Evolutionary conservation across 1,140 invertebrate species (phyloP), one percentile per base, ranked within the genome.

Genomic region (Aphaenogaster rudis): DNA sequence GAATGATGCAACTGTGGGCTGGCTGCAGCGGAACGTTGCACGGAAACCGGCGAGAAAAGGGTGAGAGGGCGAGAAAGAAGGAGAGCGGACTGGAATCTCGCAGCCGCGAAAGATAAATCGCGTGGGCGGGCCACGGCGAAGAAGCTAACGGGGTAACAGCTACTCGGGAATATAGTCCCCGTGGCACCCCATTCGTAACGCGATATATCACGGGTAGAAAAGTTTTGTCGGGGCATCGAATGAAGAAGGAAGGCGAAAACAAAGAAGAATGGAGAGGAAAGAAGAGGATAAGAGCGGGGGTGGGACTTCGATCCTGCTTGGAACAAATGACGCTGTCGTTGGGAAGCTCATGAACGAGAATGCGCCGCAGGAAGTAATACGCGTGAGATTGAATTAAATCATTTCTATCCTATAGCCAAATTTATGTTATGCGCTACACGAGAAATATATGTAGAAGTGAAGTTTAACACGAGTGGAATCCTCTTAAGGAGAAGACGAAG

Each of bases 81-180:
- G 33, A 59, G 77, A 64, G 64, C 59, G 39, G 45, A 64, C 54
- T 69, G 45, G 79, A 72, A 57, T 78, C 61, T 79, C 76, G 85
- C 39, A 89, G 89, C 77, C 85, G 80, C 61, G 88, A 89, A 88
- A 91, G 90, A 91, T 91, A 91, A 91, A 91, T 91, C 91, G 88
- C 81, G 61, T 89, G 90, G 90, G 88, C 91, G 91, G 88, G 79
- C 79, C 90, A 80, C 71, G 52, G 78, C 81, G 90, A 91, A 89
- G 90, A 91, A 91, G 91, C 88, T 91, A 91, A 91, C 91, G 90
- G 90, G 87, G 88, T 91, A 91, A 91, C 91, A 91, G 91, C 91
- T 91, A 91, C 91, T 91, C 90, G 88, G 86, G 90, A 91, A 91
- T 91, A 91, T 91, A 91, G 91, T 91, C 91, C 86, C 85, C 87